Evolutionary conservation across 2,888 invertebrate species (phyloP), one percentile per base, ranked within the genome.

Genomic region (Drosophila neoperkinsi): DNA sequence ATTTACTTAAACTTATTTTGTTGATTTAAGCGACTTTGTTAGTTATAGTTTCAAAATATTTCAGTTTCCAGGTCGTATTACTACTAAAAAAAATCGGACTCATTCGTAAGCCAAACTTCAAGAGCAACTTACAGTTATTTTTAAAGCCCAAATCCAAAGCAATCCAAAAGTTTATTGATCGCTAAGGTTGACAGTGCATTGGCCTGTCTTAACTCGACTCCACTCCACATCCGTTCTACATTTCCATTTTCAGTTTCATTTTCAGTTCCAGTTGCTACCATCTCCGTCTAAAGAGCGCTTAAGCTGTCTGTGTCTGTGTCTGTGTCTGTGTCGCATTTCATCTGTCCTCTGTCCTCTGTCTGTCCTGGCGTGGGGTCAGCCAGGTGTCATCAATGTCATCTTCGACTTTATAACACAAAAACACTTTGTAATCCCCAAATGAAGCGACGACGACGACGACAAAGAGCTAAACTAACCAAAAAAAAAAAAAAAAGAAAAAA

Each of bases 341-440:
- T 11, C 2, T n/a, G 25, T 59, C 21, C 33, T 11, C 3, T n/a
- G 25, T 59, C 33, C 34, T 43, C 13, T 43, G 46, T 21, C 30
- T 53, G 38, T 28, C 25, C n/a, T 43, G 71, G 66, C 61, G 53
- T 79, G 84, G 87, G 80, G 82, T 88, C 81, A 70, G 87, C 82
- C 87, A 88, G 87, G 87, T 88, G 87, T 88, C 87, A 86, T 88
- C 90, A 84, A 90, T 88, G 87, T 88, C 87, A 84, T 88, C 90
- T 87, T 90, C 87, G 88, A 88, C 88, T 90, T 90, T 90, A 87
- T 88, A 88, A 88, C 86, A 86, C 84, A 87, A 86, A 90, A 88
- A 90, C 90, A 88, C 90, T 88, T 88, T 88, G 89, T 90, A 88
- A 88, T 88, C 88, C 88, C 89, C 87, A 90, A 88, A 88, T 90